Evolutionary conservation across 2,797 vertebrate species (phyloP), one percentile per base, ranked within the genome.

Genomic region (Acrossocheilus fasciatus): DNA sequence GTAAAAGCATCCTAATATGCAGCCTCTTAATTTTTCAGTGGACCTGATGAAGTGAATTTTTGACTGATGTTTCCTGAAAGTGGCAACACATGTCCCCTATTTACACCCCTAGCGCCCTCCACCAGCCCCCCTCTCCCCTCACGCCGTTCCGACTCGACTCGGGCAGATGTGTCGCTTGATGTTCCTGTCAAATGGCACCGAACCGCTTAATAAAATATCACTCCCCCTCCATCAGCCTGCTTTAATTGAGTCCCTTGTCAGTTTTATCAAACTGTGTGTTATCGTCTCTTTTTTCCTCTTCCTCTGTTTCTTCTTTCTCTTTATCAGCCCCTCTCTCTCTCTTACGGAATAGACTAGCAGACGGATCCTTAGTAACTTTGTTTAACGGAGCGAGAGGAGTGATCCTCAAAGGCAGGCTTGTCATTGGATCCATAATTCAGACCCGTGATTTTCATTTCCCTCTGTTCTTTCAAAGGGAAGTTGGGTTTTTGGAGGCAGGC

Each of bases 391-490:
- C 52, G 83, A 90, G 82, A 64, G 62, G 86, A 69, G 86, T 87
- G 66, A 86, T 93, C 93, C 94, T 94, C 88, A 68, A 93, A 95
- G 96, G 96, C 94, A 94, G 95, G 95, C 92, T 95, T 94, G 94
- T 97, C 97, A 97, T 97, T 96, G 97, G 96, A 97, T 98, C 96
- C 96, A 98, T 98, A 98, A 98, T 98, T 98, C 97, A 98, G 97
- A 95, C 96, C 96, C 95, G 95, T 98, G 97, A 99, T 99, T 99
- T 98, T 97, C 97, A 97, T 99, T 99, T 99, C 98, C 96, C 96
- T 99, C 97, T 98, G 98, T 99, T 99, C 97, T 98, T 97, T 98
- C 97, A 98, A 99, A 98, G 97, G 96, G 96, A 94, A 92, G 95
- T 93, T 95, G 95, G 94, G 95, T 94, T 95, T 82, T 96, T 95